Conservation (phyloP, 2,888 invertebrate genomes). For the Priocnemis perturbator region DNA sequence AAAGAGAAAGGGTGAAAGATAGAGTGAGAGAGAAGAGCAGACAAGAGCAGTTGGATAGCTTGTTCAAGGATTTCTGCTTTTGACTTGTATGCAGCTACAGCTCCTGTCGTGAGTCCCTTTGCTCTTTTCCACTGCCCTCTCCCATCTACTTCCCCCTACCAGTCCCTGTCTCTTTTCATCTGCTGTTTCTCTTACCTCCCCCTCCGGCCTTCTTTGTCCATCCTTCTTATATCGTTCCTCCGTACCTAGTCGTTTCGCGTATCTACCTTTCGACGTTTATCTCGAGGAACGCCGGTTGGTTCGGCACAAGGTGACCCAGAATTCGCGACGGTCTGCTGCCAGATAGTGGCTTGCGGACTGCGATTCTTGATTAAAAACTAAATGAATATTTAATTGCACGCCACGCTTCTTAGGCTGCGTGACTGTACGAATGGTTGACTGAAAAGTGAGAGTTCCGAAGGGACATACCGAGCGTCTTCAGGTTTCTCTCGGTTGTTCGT, state of each 20-base stretch:
- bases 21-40: background rate
- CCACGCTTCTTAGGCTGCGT: no score
- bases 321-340: constrained; percentile 32
- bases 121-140: constrained; percentile 17
- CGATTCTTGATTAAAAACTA: constrained; percentile 29
- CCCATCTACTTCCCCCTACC: constrained; percentile 11
- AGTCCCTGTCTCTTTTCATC: constrained; percentile 13
- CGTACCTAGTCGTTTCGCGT: constrained; percentile 6
- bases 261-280: constrained; percentile 35
- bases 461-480: no score
- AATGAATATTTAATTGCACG: background rate
- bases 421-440: no score
- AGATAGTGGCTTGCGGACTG: constrained; percentile 34
- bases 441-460: no score
- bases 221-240: background rate
- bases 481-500: no score
- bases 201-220: background rate
- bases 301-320: constrained; percentile 47
- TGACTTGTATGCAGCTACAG: constrained; percentile 48
- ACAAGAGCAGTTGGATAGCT: constrained; percentile 31
- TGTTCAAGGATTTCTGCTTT: constrained; percentile 56
- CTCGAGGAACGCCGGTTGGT: constrained; percentile 6
- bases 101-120: constrained; percentile 38
- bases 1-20: background rate
- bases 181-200: constrained; percentile 17